Evolutionary conservation across 2,888 invertebrate species (phyloP).

Genomic region (Zygothrica quintamaculata): DNA sequence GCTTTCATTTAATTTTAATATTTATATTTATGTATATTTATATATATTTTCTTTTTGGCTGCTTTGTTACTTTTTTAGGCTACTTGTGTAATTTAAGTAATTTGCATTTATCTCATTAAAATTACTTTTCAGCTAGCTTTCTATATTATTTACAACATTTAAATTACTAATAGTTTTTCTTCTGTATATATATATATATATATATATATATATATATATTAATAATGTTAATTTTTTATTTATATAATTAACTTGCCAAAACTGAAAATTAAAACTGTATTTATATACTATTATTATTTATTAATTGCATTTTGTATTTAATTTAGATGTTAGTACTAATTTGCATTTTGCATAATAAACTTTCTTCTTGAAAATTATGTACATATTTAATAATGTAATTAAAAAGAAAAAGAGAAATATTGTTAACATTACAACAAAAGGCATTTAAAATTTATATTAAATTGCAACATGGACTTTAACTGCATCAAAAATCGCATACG

Average conservation of each 20-base stretch:
- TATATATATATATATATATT: not conserved
- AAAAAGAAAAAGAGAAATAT: constrained; percentile 3
- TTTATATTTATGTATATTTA: constrained; percentile 28
- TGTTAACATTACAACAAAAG: constrained; percentile 4
- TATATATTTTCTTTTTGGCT: constrained; percentile 49
- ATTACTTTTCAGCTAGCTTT: constrained; percentile 62
- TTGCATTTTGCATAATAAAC: constrained; percentile 9
- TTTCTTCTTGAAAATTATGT: constrained; percentile 45
- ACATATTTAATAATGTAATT: constrained; percentile 39
- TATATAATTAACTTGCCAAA: constrained; percentile 11
- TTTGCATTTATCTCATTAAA: constrained; percentile 33
- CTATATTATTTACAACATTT: constrained; percentile 76
- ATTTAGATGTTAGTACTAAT: constrained; percentile 15
- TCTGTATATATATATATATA: not conserved
- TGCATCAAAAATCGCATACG: constrained; percentile 20
- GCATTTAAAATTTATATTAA: constrained; percentile 3
- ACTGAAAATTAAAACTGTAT: constrained; percentile 16
- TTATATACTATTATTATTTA: constrained; percentile 11
- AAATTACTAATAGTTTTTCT: constrained; percentile 65
- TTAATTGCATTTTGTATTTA: constrained; percentile 24
- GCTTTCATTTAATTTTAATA: constrained; percentile 34
- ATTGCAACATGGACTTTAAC: constrained; percentile 31
- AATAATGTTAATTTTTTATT: not conserved
- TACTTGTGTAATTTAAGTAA: constrained; percentile 50
- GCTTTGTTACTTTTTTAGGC: constrained; percentile 56